Evolutionary conservation across 2,797 vertebrate species (phyloP).

Genomic region (Acanthornis magna): DNA sequence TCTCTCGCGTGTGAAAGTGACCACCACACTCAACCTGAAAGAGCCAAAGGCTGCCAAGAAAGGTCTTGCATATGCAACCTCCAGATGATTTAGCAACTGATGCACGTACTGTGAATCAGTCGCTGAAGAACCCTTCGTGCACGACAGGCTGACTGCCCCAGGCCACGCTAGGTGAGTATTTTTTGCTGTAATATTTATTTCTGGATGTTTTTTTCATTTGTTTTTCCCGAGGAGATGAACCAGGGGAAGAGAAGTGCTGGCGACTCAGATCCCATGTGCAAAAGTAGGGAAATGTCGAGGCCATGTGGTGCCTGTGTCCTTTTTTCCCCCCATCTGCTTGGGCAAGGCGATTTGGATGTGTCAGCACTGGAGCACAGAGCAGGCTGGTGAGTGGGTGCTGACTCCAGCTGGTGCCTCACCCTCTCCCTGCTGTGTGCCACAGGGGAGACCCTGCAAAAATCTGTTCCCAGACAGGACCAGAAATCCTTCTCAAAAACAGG

Average conservation of each 20-base stretch:
- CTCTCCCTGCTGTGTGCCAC: neutral
- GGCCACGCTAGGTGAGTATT: neutral
- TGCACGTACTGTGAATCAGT: neutral
- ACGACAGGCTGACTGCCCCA: neutral
- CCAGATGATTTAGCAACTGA: neutral
- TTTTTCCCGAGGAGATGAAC: neutral
- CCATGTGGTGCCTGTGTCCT: accelerated
- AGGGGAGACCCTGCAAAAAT: neutral
- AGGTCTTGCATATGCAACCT: accelerated
- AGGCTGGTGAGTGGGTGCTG: neutral
- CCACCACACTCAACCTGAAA: neutral
- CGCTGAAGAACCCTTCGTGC: accelerated
- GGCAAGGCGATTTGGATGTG: neutral
- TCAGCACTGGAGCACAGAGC: neutral
- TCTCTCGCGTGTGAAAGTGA: neutral
- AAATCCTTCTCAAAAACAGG: neutral
- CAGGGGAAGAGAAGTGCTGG: neutral
- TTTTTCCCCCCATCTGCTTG: neutral
- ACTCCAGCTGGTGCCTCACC: neutral
- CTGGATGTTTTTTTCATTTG: neutral
- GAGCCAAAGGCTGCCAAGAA: neutral
- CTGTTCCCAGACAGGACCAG: neutral
- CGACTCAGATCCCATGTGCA: accelerated
- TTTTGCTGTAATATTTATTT: neutral
- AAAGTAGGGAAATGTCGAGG: neutral